Conservation (phyloP, 2,113 vertebrate genomes). For the Ctenodactylus gundi region DNA sequence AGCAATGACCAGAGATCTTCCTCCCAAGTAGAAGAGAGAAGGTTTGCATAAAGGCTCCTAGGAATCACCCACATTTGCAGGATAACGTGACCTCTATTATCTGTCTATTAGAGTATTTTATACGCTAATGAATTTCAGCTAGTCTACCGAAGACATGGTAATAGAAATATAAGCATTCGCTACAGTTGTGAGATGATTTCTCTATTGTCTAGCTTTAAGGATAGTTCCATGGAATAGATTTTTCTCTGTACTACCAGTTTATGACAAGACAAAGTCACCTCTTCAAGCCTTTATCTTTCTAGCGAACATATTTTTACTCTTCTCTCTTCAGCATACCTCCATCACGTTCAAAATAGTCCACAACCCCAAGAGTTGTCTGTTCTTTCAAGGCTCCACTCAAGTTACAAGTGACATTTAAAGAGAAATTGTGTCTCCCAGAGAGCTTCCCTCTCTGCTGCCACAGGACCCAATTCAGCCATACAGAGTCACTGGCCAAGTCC, state of each 20-base stretch:
- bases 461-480: neutral
- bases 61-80: neutral
- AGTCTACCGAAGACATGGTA: neutral
- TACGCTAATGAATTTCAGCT: neutral
- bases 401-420: neutral
- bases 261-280: neutral
- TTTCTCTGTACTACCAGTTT: neutral
- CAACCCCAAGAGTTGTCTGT: neutral
- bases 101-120: neutral
- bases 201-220: neutral
- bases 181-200: neutral
- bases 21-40: neutral
- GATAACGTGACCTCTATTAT: neutral
- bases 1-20: neutral
- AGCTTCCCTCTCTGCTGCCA: neutral
- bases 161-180: neutral
- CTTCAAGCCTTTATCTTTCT: neutral
- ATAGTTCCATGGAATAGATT: neutral
- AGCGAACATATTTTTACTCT: neutral
- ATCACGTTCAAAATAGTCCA: neutral
- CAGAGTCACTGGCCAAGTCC: neutral
- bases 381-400: neutral
- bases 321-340: neutral
- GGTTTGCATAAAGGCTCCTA: neutral
- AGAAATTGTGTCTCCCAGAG: neutral